These are phyloP conservation scores for Didymodactylos carnosus DNA, from an alignment of 2,888 invertebrate species.

Conservation along the genomic window DNA sequence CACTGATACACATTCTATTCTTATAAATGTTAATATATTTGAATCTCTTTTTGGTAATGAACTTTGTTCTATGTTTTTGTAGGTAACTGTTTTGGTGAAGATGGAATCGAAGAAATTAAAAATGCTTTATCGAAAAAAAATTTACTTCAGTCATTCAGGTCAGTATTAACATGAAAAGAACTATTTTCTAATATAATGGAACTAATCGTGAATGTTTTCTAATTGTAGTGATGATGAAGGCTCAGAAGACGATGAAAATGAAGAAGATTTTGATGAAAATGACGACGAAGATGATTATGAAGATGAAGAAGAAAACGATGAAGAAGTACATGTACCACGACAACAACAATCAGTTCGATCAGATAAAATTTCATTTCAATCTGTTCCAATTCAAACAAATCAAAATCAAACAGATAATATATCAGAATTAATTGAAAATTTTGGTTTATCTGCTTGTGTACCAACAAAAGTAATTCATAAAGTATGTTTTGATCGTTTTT, in stretches of 20 bases:
- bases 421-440: too few species aligned
- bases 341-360: neutral
- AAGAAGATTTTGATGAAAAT: neutral
- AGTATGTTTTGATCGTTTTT: neutral
- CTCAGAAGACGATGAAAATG: slow-evolving; percentile 10
- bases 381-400: neutral
- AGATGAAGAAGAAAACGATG: neutral
- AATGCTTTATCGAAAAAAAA: neutral
- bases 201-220: neutral
- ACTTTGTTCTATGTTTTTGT: neutral
- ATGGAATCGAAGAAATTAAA: slow-evolving; percentile 7
- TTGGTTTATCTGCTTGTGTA: too few species aligned
- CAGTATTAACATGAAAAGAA: neutral
- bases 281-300: neutral
- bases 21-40: too few species aligned
- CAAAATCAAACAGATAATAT: neutral
- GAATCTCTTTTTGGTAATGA: too few species aligned
- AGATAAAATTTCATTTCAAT: neutral
- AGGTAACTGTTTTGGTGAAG: slow-evolving; percentile 11
- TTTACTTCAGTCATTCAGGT: neutral
- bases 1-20: too few species aligned
- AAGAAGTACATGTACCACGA: neutral
- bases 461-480: neutral
- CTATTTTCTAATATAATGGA: neutral
- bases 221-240: slow-evolving; percentile 11